Percentiles rank a stretch among this genome's conserved stretches.
Evolutionary conservation across 2,113 vertebrate species (phyloP).

Genomic region (Monopterus albus): DNA sequence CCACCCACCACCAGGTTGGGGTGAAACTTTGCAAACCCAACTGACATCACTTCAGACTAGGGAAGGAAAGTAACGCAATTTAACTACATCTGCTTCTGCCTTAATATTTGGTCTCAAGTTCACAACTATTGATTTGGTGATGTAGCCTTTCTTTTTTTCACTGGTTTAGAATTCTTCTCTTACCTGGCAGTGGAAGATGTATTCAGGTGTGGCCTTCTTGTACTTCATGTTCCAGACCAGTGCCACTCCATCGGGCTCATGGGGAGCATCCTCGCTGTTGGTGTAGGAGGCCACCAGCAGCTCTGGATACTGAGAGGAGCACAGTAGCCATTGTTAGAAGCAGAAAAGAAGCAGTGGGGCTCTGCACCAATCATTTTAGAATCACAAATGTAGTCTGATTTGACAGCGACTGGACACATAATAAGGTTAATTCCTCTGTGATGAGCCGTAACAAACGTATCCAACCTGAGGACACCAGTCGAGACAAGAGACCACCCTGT

Average conservation of each 20-base stretch:
- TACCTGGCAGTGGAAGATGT: constrained; percentile 99
- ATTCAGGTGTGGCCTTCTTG: constrained; percentile 96
- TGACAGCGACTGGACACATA: background rate
- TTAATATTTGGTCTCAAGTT: background rate
- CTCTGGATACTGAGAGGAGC: constrained; percentile 89
- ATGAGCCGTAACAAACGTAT: background rate
- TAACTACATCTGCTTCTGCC: background rate
- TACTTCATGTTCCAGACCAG: constrained; percentile 99
- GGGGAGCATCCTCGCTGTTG: constrained; percentile 96
- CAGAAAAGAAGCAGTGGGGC: background rate
- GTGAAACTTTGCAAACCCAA: constrained; percentile 96
- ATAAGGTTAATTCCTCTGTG: background rate
- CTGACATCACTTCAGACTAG: constrained; percentile 98
- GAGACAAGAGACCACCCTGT: constrained; percentile 97
- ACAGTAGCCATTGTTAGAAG: constrained; percentile 11
- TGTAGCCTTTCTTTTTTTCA: too few relatives aligned
- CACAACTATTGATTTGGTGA: background rate
- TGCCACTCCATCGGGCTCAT: constrained; percentile 96
- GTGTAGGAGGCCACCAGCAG: constrained; percentile 95
- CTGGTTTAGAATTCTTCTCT: background rate
- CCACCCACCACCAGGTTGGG: constrained; percentile 98
- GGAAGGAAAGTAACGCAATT: background rate
- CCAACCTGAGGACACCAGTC: constrained; percentile 98
- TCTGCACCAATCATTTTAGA: background rate
- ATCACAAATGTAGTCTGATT: background rate